Percentiles rank a stretch among this genome's conserved stretches.
Evolutionary conservation across 2,888 invertebrate genomes (phyloP).

Genomic region (Periphyllus acericola): DNA sequence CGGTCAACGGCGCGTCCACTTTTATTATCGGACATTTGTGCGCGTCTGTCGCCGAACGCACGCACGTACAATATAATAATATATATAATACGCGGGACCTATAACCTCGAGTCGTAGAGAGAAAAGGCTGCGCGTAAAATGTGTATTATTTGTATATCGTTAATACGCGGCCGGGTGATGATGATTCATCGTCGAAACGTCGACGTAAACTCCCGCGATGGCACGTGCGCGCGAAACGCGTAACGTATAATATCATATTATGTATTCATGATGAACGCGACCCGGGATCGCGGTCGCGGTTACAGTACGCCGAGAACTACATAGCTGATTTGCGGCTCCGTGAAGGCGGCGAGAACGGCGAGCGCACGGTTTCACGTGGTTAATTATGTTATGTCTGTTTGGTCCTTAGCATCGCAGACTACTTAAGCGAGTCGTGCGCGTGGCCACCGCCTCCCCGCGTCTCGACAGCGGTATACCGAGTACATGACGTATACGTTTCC

Average conservation of each 20-base stretch:
- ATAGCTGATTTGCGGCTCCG: neutral
- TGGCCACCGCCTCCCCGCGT: too few species aligned
- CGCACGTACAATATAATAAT: too few species aligned
- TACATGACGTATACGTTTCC: too few species aligned
- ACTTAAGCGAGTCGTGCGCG: too few species aligned
- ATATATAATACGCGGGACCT: too few species aligned
- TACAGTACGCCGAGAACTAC: neutral
- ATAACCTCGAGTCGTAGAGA: neutral
- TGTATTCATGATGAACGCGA: too few species aligned
- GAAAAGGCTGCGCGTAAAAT: neutral
- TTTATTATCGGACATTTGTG: slow-evolving; percentile 1
- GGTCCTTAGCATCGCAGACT: neutral
- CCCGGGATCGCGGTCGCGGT: neutral
- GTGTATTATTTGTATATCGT: neutral
- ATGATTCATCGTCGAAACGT: neutral
- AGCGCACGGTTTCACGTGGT: neutral
- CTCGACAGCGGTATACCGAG: too few species aligned
- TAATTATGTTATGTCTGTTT: too few species aligned
- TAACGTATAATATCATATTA: neutral
- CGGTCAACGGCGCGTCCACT: neutral
- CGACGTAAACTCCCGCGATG: neutral
- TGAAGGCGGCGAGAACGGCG: neutral
- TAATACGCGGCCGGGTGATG: neutral
- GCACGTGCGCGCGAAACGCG: neutral
- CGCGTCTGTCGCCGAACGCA: neutral